Base-by-base conservation (phyloP, 2,797 vertebrate genomes). In the Chelon auratus region DNA sequence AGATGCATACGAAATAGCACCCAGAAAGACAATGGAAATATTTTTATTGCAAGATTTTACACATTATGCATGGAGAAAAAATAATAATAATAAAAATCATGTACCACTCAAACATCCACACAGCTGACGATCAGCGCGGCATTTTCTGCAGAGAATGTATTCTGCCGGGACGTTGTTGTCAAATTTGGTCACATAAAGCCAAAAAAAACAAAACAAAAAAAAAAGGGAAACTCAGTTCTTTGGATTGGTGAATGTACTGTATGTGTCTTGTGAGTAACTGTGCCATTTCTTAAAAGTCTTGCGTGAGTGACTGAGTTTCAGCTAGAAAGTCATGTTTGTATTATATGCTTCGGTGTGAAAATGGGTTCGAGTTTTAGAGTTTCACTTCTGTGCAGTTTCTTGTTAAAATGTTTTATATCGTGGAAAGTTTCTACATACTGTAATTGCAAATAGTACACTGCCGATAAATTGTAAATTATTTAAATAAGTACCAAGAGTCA, bases 331-430 rank as follows among this genome's bases (percentile, higher is more conserved):
- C 66, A 58, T 71, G 68, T 89, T 82, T 84, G 71, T 88, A 81
- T 67, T 26, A 56, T 87, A 75, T 54, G 77, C 84, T 78, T 78
- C 47, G 51, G 18, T 61, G 74, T 85, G 62, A 36, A 78, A 70
- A 68, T 73, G 45, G 75, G 30, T 82, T 73, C 26, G 53, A 77
- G 65, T 77, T 83, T 68, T 59, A 50, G 54, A 78, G 51, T 78
- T 72, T 80, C 43, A 78, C 68, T 77, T 81, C 45, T 48, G 36
- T 86, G 79, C 87, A 59, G 54, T 82, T 85, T 80, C 45, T 73
- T 78, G 81, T 88, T 66, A 18, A 79, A 75, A 84, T 89, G 84
- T 88, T 93, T 91, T 89, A 75, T 92, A 92, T 92, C 0, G 87
- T 91, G 82, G 60, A 73, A 68, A 57, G 75, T 86, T 88, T 93